Percentiles rank a stretch among this genome's conserved stretches.
Evolutionary conservation across 2,888 invertebrate genomes (phyloP).

Genomic region (Gortyna flavago): DNA sequence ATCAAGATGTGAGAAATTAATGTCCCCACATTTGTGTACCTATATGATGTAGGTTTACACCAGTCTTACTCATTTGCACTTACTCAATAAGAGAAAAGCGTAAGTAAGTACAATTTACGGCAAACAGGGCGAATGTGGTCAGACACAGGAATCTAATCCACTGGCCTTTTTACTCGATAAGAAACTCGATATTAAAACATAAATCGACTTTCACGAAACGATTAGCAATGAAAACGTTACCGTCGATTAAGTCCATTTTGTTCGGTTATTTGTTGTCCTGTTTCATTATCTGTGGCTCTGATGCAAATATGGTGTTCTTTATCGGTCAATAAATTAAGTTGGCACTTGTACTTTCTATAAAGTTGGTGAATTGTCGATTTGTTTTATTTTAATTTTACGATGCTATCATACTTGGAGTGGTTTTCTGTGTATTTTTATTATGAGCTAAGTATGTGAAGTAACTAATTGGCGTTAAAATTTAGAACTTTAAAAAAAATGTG

Average conservation of each 20-base stretch:
- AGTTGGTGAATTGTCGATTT: slow-evolving; percentile 63
- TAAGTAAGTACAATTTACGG: slow-evolving; percentile 42
- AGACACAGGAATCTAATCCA: slow-evolving; percentile 38
- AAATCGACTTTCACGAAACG: slow-evolving; percentile 70
- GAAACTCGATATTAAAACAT: slow-evolving; percentile 64
- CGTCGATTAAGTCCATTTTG: slow-evolving; percentile 67
- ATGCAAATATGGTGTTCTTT: slow-evolving; percentile 71
- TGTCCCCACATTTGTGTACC: neutral
- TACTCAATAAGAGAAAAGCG: slow-evolving; percentile 36
- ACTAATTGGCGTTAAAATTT: too few relatives aligned
- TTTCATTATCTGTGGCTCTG: slow-evolving; percentile 68
- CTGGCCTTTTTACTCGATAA: slow-evolving; percentile 54
- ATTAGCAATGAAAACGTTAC: slow-evolving; percentile 70
- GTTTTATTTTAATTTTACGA: slow-evolving; percentile 62
- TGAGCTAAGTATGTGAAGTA: neutral
- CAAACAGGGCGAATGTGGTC: slow-evolving; percentile 21
- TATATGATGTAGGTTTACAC: neutral
- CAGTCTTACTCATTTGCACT: slow-evolving; percentile 6
- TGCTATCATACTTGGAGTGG: slow-evolving; percentile 19
- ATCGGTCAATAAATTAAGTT: slow-evolving; percentile 70
- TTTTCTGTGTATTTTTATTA: slow-evolving; percentile 22
- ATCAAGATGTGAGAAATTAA: slow-evolving; percentile 34
- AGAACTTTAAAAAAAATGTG: neutral
- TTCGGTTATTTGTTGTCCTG: slow-evolving; percentile 69
- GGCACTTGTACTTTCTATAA: slow-evolving; percentile 73